A percentile compares a stretch with the other conserved stretches of the same genome.
These are phyloP conservation scores for Acleris cristana DNA, from an alignment of 2,888 invertebrate genomes.

Conservation along the genomic window DNA sequence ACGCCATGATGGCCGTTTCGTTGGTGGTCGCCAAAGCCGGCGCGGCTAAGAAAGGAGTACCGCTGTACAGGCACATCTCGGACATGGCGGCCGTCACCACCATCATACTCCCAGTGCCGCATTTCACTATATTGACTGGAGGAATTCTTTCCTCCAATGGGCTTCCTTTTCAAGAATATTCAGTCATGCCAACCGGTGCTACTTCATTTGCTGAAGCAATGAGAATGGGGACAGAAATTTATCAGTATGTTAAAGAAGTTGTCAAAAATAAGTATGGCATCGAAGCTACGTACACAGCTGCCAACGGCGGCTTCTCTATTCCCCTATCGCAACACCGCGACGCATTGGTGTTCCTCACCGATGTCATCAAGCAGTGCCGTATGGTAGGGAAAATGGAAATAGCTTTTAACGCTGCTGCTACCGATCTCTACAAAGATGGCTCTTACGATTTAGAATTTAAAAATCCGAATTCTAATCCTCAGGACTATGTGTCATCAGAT, in stretches of 20 bases:
- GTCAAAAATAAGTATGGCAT: slow-evolving; percentile 95
- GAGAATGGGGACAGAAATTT: slow-evolving; percentile 98
- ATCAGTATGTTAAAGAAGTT: slow-evolving; percentile 95
- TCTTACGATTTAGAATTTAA: slow-evolving; percentile 98
- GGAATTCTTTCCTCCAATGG: slow-evolving; percentile 98
- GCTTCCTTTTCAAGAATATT: slow-evolving; percentile 97
- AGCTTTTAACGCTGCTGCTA: slow-evolving; percentile 98
- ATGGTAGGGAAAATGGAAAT: slow-evolving; percentile 96
- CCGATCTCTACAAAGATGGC: slow-evolving; percentile 94
- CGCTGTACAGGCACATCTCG: slow-evolving; percentile 96
- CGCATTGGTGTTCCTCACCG: slow-evolving; percentile 91
- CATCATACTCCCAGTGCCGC: slow-evolving; percentile 97
- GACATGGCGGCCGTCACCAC: slow-evolving; percentile 95
- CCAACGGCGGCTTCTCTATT: slow-evolving; percentile 98
- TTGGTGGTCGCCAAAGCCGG: slow-evolving; percentile 98
- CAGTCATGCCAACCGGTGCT: slow-evolving; percentile 96
- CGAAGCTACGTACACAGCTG: slow-evolving; percentile 96
- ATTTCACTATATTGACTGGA: slow-evolving; percentile 98
- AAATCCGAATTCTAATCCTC: slow-evolving; percentile 94
- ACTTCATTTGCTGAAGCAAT: slow-evolving; percentile 96
- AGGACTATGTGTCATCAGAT: slow-evolving; percentile 91
- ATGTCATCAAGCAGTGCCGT: slow-evolving; percentile 96
- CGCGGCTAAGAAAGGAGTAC: slow-evolving; percentile 95
- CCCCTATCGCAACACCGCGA: slow-evolving; percentile 97
- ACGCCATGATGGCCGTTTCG: slow-evolving; percentile 98